Conservation (phyloP, 2,113 vertebrate genomes). For the Pelvicachromis taeniatus region DNA sequence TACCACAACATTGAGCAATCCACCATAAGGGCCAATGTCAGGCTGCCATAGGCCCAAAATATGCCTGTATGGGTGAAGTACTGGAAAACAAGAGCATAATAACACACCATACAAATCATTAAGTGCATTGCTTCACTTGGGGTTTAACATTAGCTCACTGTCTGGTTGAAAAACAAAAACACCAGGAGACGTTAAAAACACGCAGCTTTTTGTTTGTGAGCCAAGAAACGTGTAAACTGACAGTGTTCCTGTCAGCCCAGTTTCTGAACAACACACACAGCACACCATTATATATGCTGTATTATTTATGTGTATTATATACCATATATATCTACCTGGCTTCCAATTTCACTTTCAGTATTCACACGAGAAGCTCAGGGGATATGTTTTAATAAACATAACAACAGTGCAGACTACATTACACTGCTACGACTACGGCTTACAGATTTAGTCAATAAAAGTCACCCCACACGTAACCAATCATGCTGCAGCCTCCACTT, state of each 20-base stretch:
- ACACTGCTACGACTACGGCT: neutral
- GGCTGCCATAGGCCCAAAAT: slow-evolving; percentile 98
- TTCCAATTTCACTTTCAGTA: neutral
- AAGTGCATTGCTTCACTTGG: neutral
- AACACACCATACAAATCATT: neutral
- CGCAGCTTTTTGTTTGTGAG: neutral
- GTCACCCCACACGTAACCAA: neutral
- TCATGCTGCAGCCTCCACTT: slow-evolving; percentile 16
- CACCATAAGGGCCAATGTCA: slow-evolving; percentile 95
- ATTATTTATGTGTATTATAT: no score
- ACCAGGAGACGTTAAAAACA: neutral
- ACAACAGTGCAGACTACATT: neutral
- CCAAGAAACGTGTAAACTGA: neutral
- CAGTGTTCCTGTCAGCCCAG: neutral
- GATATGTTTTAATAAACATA: neutral
- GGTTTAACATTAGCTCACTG: neutral
- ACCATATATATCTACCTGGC: neutral
- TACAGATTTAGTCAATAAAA: neutral
- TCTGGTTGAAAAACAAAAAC: neutral
- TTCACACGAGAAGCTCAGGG: neutral
- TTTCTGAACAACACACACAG: neutral
- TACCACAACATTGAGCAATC: slow-evolving; percentile 98
- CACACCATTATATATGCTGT: no score
- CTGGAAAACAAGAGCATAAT: slow-evolving; percentile 68
- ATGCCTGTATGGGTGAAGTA: slow-evolving; percentile 92